These are phyloP conservation scores for Marmota flaviventris DNA, from an alignment of 2,113 vertebrate species.

Conservation along the genomic window DNA sequence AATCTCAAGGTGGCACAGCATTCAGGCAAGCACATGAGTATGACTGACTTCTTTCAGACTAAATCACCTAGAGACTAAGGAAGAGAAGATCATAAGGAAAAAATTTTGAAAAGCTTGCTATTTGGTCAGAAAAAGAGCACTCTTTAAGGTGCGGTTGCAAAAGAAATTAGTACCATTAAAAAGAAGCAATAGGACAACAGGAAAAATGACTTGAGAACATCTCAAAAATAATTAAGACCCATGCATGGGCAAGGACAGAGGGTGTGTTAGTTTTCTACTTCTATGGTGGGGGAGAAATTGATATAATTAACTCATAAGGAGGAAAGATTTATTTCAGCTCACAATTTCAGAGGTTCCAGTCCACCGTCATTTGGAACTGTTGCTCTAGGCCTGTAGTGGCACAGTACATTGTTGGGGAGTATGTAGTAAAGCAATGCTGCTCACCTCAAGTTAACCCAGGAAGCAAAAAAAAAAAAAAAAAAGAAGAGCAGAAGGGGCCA, in stretches of 20 bases:
- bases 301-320: background rate
- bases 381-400: background rate
- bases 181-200: background rate
- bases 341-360: background rate
- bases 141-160: background rate
- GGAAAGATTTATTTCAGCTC: background rate
- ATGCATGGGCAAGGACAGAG: too few species aligned
- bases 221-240: background rate
- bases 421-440: too few species aligned
- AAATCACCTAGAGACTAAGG: background rate
- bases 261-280: too few species aligned
- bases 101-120: background rate
- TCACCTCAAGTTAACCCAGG: background rate
- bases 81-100: background rate
- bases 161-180: background rate
- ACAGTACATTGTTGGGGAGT: background rate
- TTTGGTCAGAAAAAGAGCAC: background rate
- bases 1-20: background rate
- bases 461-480: background rate
- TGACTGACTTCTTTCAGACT: background rate
- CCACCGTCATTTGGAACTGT: background rate
- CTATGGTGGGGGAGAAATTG: background rate
- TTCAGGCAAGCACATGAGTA: background rate
- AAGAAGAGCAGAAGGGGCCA: background rate
- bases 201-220: background rate